Evolutionary conservation across 2,888 invertebrate species (phyloP).

Genomic region (Desoria tigrina): DNA sequence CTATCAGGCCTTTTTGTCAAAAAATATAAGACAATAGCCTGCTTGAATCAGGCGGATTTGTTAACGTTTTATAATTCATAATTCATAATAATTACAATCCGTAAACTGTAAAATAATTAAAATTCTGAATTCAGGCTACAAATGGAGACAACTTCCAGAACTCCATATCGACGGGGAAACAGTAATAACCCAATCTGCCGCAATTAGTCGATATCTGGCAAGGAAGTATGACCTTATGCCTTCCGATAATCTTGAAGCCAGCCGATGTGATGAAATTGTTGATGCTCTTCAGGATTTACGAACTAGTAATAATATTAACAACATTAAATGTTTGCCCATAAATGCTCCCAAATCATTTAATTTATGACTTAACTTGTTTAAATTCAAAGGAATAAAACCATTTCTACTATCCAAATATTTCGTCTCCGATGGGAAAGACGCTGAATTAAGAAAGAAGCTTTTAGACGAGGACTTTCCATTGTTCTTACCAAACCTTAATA

Average conservation of each 20-base stretch:
- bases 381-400: not conserved
- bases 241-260: slow-evolving; percentile 35
- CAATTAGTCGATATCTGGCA: slow-evolving; percentile 52
- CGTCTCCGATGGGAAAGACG: slow-evolving; percentile 11
- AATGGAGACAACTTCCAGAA: slow-evolving; percentile 37
- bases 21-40: too few species aligned
- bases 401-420: slow-evolving; percentile 21
- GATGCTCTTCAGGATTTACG: slow-evolving; percentile 29
- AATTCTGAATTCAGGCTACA: not conserved
- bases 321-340: too few species aligned
- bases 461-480: not conserved
- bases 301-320: not conserved
- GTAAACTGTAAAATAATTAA: not conserved
- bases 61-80: too few species aligned
- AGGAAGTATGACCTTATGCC: slow-evolving; percentile 42
- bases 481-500: slow-evolving; percentile 16
- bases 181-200: slow-evolving; percentile 45
- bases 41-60: too few species aligned
- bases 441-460: not conserved
- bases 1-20: too few species aligned
- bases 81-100: too few species aligned
- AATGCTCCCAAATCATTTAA: too few species aligned
- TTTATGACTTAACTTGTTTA: too few species aligned
- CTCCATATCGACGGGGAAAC: slow-evolving; percentile 47
- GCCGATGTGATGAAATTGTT: slow-evolving; percentile 31